These are phyloP conservation scores for Diplodus sargus DNA, from an alignment of 2,797 vertebrate genomes.

Conservation along the genomic window DNA sequence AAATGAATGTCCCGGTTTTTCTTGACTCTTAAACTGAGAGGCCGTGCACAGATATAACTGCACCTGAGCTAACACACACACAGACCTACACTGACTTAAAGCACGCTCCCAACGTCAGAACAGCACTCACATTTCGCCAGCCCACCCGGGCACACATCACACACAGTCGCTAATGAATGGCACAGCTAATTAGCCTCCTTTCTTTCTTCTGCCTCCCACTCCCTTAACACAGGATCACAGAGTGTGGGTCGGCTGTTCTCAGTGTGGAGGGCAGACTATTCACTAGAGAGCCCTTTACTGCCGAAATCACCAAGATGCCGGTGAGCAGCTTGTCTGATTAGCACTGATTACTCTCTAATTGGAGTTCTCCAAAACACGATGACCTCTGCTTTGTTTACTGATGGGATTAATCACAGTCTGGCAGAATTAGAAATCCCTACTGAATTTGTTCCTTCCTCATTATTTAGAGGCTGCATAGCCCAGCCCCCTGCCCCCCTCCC, in stretches of 20 bases:
- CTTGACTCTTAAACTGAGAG: constrained; percentile 26
- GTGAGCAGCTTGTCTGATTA: constrained; percentile 87
- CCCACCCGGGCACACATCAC: constrained; percentile 73
- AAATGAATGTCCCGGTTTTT: constrained; percentile 26
- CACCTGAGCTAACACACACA: constrained; percentile 9
- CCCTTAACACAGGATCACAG: constrained; percentile 81
- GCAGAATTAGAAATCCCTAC: constrained; percentile 83
- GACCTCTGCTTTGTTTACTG: constrained; percentile 90
- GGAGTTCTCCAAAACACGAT: constrained; percentile 87
- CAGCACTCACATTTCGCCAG: constrained; percentile 48
- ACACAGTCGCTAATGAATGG: constrained; percentile 73
- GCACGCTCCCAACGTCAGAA: constrained; percentile 44
- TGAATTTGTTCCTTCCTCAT: constrained; percentile 80
- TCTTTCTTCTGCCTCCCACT: constrained; percentile 75
- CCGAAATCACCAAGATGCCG: constrained; percentile 80
- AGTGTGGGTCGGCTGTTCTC: constrained; percentile 73
- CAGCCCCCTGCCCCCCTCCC: neutral
- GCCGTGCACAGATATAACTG: neutral
- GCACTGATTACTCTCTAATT: constrained; percentile 87
- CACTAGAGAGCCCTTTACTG: constrained; percentile 74
- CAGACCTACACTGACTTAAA: constrained; percentile 11
- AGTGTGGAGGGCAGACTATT: constrained; percentile 74
- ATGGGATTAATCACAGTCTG: constrained; percentile 85
- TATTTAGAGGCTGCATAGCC: constrained; percentile 67
- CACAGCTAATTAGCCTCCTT: constrained; percentile 76